Percentiles rank a stretch among this genome's conserved stretches.
Evolutionary conservation across 2,113 vertebrate species (phyloP).

Genomic region (Aplodontia rufa): DNA sequence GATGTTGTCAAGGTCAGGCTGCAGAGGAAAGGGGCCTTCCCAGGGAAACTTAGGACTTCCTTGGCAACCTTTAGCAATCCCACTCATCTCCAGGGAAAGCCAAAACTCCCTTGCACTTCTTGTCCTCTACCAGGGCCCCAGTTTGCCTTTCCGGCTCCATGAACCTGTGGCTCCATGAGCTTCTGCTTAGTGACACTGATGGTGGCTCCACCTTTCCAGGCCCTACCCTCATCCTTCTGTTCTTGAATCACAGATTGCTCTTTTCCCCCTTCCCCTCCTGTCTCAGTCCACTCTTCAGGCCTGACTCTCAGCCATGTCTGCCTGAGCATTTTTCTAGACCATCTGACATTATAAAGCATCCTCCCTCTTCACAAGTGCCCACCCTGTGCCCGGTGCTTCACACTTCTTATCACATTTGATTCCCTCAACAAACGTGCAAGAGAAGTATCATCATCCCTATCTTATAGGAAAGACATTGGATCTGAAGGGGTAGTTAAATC

Average conservation of each 20-base stretch:
- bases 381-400: neutral
- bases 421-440: neutral
- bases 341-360: neutral
- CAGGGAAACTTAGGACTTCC: conserved; percentile 8
- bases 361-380: neutral
- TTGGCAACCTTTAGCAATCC: neutral
- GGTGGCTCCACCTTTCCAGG: neutral
- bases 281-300: neutral
- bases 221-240: accelerated
- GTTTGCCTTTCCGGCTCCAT: accelerated
- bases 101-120: neutral
- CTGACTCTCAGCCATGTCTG: neutral
- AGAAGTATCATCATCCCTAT: neutral
- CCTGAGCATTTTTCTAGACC: neutral
- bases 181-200: accelerated
- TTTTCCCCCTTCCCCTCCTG: too few relatives aligned
- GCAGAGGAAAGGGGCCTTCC: neutral
- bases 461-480: neutral
- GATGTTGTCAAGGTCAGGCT: conserved; percentile 58
- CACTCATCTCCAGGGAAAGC: neutral
- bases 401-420: neutral
- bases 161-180: neutral
- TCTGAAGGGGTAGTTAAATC: neutral
- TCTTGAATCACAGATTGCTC: accelerated
- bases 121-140: neutral